phyloP scores from a whole-genome alignment of 2,888 invertebrate genomes.

The Onchidella celtica region DNA sequence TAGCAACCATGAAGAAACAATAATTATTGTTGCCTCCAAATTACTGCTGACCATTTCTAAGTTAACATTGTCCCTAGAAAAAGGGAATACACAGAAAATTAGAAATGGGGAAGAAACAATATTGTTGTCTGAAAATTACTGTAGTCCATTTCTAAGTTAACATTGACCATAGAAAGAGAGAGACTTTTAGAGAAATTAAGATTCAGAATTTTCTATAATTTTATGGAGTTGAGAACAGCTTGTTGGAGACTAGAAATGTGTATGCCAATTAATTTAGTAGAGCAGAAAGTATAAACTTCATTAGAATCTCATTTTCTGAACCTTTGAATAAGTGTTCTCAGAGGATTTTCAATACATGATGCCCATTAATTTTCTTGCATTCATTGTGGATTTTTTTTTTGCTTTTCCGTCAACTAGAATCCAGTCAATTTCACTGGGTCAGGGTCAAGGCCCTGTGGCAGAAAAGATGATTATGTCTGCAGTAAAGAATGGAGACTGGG shows the following conservation, averaged over 20 bases:
- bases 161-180: not conserved
- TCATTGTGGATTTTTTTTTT: too few relatives aligned
- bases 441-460: constrained; percentile 81
- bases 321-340: too few relatives aligned
- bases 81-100: not conserved
- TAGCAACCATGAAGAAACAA: not conserved
- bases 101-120: not conserved
- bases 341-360: too few relatives aligned
- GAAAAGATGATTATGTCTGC: constrained; percentile 79
- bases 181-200: too few relatives aligned
- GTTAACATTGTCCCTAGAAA: not conserved
- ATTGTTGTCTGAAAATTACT: not conserved
- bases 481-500: constrained; percentile 80
- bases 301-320: too few relatives aligned
- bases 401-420: too few relatives aligned
- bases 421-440: constrained; percentile 81
- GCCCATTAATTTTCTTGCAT: too few relatives aligned
- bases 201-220: too few relatives aligned
- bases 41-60: not conserved
- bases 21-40: not conserved
- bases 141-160: not conserved
- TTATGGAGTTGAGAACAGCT: too few relatives aligned
- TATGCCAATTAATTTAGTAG: too few relatives aligned
- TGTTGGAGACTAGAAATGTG: too few relatives aligned
- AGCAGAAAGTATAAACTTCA: too few relatives aligned